Conservation (phyloP, 1,140 invertebrate species). For the Hycleus cichorii region DNA sequence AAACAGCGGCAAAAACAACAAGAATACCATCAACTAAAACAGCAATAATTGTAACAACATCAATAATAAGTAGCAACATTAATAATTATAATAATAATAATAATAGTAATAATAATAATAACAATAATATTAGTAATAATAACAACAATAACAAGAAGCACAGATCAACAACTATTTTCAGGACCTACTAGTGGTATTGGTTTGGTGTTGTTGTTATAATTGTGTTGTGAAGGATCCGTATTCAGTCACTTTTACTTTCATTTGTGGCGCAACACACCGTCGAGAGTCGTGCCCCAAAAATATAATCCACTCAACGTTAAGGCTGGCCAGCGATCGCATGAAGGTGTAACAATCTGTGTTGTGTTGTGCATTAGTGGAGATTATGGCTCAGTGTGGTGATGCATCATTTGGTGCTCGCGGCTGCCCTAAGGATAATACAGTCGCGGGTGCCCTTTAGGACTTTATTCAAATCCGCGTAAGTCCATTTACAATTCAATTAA, state of each 20-base stretch:
- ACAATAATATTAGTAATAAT: too few relatives aligned
- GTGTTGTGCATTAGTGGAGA: conserved; percentile 29
- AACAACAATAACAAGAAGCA: too few relatives aligned
- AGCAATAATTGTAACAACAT: not conserved
- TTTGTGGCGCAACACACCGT: conserved; percentile 38
- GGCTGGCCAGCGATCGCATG: conserved; percentile 26
- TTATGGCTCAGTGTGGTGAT: conserved; percentile 33
- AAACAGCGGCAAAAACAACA: too few relatives aligned
- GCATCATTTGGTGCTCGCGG: conserved; percentile 30
- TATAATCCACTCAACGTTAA: conserved; percentile 35
- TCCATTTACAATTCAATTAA: not conserved
- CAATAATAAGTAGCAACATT: too few relatives aligned
- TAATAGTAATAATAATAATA: too few relatives aligned
- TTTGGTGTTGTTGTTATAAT: conserved; percentile 6
- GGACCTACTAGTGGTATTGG: too few relatives aligned
- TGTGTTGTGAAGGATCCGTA: conserved; percentile 32
- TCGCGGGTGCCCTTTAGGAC: conserved; percentile 30
- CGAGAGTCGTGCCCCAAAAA: conserved; percentile 38
- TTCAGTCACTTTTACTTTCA: conserved; percentile 43
- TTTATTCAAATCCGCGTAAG: conserved; percentile 24
- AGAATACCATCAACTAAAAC: too few relatives aligned
- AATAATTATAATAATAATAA: too few relatives aligned
- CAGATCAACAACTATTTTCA: too few relatives aligned
- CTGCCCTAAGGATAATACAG: conserved; percentile 26
- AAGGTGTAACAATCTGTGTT: conserved; percentile 10